Base-by-base conservation (phyloP, 2,113 vertebrate species). In the Bos indicus region DNA sequence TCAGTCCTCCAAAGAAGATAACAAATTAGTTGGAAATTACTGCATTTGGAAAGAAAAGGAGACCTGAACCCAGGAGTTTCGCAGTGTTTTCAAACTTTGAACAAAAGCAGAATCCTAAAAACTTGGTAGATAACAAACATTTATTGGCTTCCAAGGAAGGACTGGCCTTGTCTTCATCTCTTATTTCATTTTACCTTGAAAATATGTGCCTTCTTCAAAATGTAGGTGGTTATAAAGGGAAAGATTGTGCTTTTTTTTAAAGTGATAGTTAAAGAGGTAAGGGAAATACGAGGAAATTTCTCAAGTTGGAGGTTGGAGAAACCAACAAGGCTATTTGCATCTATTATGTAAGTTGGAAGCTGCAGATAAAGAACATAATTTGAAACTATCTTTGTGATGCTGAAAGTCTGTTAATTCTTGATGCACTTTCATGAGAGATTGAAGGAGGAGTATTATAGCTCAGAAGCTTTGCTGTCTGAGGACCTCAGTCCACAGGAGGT, bases 131-230 rank as follows among this genome's bases (percentile, higher is more conserved):
- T 51, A 95, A 91, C 74, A 96, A 14, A 90, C 21, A 92, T 51
- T 96, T 93, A 13, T 95, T 96, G 80, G 92, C 48, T 92, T 97
- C 33, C 62, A 82, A 94, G 90, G 80, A 56, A 88, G 33, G n/a
- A 21, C 30, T 94, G 0, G 51, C 62, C 85, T 84, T 48, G 87
- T 19, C 67, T n/a, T 84, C 92, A n/a, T n/a, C 51, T 95, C 84
- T 94, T 90, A 74, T 90, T 95, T 88, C n/a, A 86, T 89, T 93
- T 94, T 95, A 82, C 33, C 36, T 97, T 92, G 88, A 87, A 91
- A 91, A 81, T 81, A 83, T 51, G 86, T 84, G 15, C 7, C 13
- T 87, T 97, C 95, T 93, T 40, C 12, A 91, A 93, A 89, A 48
- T 93, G 15, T 46, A 11, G 54, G 9, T 91, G 8, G 3, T 86